Evolutionary conservation across 2,113 vertebrate species (phyloP), one percentile per base, ranked within the genome.

Genomic region (Ochotona princeps): DNA sequence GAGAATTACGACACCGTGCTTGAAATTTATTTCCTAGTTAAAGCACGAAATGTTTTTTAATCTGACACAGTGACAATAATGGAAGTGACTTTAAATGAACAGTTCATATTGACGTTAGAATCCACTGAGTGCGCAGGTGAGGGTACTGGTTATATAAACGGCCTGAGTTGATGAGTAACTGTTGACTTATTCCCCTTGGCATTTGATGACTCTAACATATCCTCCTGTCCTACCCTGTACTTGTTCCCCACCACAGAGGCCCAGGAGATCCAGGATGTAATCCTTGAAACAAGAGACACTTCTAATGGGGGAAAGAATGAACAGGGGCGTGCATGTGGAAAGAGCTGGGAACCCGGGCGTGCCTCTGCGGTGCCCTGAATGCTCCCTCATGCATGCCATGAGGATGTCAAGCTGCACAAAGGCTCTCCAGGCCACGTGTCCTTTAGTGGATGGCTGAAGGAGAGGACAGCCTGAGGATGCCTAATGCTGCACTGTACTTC

Each of bases 121-220:
- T 83, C 60, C 25, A 35, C 47, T n/a, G 67, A 70, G 47, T 82
- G 44, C 6, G 63, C 25, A 13, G 70, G 2, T 63, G 28, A 78
- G 38, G 76, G 44, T 47, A 63, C 25, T 49, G 32, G 32, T 73
- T 73, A 65, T 32, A 30, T 78, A 74, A 72, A 28, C 32, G 20
- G 0, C 20, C 79, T 89, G 89, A 91, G 76, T 93, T 91, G 74
- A 72, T 90, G 54, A 79, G n/a, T 85, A 89, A 89, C 23, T 87
- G n/a, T 63, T 80, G 23, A 47, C 89, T 89, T 78, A 25, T 72
- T 79, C 70, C 84, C 25, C 25, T 91, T 92, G 2, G 61, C 2
- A 25, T 73, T 88, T 89, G 26, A n/a, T 83, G 72, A 44, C 32
- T 89, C 44, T n/a, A 74, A 35, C 28, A 1, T 70, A 21, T 76